Percentiles rank a stretch among this genome's conserved stretches.
These are phyloP conservation scores for Corvus moneduloides DNA, from an alignment of 2,113 vertebrate genomes.

Conservation along the genomic window DNA sequence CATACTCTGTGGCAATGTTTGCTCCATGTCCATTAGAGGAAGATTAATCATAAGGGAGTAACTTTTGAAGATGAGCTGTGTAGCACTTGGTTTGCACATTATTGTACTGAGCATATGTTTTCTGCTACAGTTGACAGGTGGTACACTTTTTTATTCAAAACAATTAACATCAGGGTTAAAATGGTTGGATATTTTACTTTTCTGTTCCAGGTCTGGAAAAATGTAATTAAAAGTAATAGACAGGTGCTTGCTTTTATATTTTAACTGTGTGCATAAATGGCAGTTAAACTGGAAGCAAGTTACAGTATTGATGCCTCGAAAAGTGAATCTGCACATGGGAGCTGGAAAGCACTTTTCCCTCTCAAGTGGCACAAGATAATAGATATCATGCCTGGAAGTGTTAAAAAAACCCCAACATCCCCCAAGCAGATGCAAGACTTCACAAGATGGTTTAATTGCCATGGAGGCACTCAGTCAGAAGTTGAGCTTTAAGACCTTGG, in stretches of 20 bases:
- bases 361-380: neutral
- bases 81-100: neutral
- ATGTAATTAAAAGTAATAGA: slow-evolving; percentile 24
- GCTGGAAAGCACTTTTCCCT: neutral
- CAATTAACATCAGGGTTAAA: slow-evolving; percentile 30
- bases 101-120: slow-evolving; percentile 2
- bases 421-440: neutral
- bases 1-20: neutral
- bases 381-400: neutral
- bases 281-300: neutral
- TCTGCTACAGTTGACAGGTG: slow-evolving; percentile 18
- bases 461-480: neutral
- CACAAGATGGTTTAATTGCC: neutral
- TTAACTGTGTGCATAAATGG: neutral
- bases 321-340: neutral
- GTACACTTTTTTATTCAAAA: neutral
- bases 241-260: neutral
- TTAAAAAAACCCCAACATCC: neutral
- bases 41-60: neutral
- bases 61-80: neutral
- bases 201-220: neutral
- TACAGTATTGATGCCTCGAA: neutral
- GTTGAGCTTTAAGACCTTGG: neutral
- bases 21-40: neutral
- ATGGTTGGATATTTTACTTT: neutral